Conservation (phyloP, 2,113 vertebrate species). For the Tragulus kanchil region DNA sequence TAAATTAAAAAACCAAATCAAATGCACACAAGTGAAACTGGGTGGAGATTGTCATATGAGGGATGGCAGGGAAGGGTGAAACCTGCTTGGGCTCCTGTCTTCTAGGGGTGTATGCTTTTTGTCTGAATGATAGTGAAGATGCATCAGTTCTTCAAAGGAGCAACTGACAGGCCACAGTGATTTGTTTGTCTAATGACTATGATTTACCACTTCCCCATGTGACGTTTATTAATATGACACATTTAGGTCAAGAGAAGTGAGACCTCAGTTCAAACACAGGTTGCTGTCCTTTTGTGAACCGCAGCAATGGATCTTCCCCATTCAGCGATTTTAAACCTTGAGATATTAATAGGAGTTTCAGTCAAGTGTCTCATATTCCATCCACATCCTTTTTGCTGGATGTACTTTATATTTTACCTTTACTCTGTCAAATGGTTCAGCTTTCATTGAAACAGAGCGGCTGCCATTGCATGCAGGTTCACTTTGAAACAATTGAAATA, state of each 20-base stretch:
- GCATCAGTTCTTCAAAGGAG: not conserved
- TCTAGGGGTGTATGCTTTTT: not conserved
- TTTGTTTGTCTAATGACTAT: constrained; percentile 81
- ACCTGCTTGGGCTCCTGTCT: rapidly evolving
- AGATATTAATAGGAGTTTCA: not conserved
- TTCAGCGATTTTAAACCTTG: constrained; percentile 67
- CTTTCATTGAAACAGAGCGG: constrained; percentile 45
- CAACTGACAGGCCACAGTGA: constrained; percentile 45
- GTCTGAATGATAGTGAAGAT: not conserved
- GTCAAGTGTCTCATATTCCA: not conserved
- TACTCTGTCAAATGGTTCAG: not conserved
- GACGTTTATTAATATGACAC: constrained; percentile 79
- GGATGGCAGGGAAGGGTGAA: rapidly evolving
- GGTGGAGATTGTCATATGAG: rapidly evolving
- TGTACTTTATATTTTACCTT: not conserved
- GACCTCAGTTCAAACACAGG: constrained; percentile 75
- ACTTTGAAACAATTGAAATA: not conserved
- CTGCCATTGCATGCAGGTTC: not conserved
- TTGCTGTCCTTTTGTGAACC: constrained; percentile 75
- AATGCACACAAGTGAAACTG: not conserved
- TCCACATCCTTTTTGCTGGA: constrained; percentile 54
- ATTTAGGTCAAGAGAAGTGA: constrained; percentile 83
- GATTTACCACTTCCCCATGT: constrained; percentile 79
- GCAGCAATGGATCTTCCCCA: constrained; percentile 51
- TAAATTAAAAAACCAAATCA: constrained; percentile 59